Percentiles rank a stretch among this genome's conserved stretches.
These are phyloP conservation scores for Drosophila sturtevanti DNA, from an alignment of 1,140 invertebrate species.

Conservation along the genomic window DNA sequence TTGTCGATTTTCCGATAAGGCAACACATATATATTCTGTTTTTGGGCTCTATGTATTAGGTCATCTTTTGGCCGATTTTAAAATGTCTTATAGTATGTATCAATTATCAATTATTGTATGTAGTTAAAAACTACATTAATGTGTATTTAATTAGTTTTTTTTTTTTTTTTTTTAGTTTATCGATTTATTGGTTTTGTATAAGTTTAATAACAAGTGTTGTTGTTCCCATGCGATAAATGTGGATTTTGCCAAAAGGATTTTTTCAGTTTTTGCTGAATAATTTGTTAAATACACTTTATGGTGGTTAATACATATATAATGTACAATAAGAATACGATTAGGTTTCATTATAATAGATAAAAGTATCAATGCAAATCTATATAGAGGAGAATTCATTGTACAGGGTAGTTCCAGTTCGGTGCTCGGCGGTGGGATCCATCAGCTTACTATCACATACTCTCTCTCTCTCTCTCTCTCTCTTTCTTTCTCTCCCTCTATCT, in stretches of 20 bases:
- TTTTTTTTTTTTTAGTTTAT: constrained; percentile 30
- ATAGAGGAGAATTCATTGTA: constrained; percentile 4
- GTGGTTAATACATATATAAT: background rate
- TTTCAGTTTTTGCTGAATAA: background rate
- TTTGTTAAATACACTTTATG: background rate
- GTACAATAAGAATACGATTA: background rate
- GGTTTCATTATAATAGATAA: background rate
- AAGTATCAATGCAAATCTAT: constrained; percentile 5
- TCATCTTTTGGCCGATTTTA: too few species aligned
- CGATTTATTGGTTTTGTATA: constrained; percentile 33
- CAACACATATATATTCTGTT: too few species aligned
- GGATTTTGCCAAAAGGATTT: background rate
- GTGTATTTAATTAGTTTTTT: constrained; percentile 41
- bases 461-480: background rate
- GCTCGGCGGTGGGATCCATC: constrained; percentile 2
- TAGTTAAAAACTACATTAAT: too few species aligned
- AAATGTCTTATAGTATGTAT: too few species aligned
- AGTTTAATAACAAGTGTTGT: constrained; percentile 1
- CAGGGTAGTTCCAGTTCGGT: constrained; percentile 8
- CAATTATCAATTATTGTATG: too few species aligned
- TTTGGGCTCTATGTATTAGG: too few species aligned
- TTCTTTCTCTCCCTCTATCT: background rate
- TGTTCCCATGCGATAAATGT: background rate
- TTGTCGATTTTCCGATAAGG: too few species aligned
- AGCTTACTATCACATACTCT: constrained; percentile 2